A percentile compares a stretch with the other conserved stretches of the same genome.
These are phyloP conservation scores for Agriopis leucophaearia DNA, from an alignment of 2,888 invertebrate species.

Conservation along the genomic window DNA sequence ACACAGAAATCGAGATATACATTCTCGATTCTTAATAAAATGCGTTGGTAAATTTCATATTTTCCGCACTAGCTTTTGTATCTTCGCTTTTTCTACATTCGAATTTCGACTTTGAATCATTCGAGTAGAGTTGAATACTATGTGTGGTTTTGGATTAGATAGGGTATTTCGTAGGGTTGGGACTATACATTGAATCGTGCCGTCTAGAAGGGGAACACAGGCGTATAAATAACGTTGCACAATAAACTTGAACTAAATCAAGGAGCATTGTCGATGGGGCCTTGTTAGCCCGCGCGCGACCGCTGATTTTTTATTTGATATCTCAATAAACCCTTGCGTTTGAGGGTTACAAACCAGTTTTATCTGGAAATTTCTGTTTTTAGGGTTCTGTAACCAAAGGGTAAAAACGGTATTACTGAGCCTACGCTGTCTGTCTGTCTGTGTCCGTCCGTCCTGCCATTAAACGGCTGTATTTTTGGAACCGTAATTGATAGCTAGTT, in stretches of 20 bases:
- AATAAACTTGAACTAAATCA: slow-evolving; percentile 84
- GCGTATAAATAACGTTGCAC: slow-evolving; percentile 84
- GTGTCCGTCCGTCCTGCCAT: too few species aligned
- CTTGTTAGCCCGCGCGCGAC: slow-evolving; percentile 79
- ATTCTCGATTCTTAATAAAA: slow-evolving; percentile 80
- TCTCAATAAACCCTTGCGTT: slow-evolving; percentile 80
- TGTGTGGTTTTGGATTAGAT: slow-evolving; percentile 33
- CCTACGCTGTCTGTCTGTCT: too few species aligned
- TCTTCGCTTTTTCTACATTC: not conserved
- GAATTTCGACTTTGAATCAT: slow-evolving; percentile 30
- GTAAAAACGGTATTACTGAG: too few species aligned
- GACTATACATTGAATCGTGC: slow-evolving; percentile 64
- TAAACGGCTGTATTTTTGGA: too few species aligned
- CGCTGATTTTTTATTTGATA: slow-evolving; percentile 86
- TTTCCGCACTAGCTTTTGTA: slow-evolving; percentile 41
- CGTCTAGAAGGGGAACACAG: slow-evolving; percentile 71
- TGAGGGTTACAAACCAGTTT: slow-evolving; percentile 73
- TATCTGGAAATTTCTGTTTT: slow-evolving; percentile 55
- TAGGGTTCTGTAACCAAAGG: too few species aligned
- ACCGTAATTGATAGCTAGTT: too few species aligned
- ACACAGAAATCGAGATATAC: slow-evolving; percentile 71
- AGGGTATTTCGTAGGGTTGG: slow-evolving; percentile 42
- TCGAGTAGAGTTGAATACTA: slow-evolving; percentile 28
- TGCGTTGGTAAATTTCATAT: slow-evolving; percentile 73
- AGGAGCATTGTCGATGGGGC: slow-evolving; percentile 80